Evolutionary conservation across 2,797 vertebrate genomes (phyloP).

Genomic region (Diceros bicornis): DNA sequence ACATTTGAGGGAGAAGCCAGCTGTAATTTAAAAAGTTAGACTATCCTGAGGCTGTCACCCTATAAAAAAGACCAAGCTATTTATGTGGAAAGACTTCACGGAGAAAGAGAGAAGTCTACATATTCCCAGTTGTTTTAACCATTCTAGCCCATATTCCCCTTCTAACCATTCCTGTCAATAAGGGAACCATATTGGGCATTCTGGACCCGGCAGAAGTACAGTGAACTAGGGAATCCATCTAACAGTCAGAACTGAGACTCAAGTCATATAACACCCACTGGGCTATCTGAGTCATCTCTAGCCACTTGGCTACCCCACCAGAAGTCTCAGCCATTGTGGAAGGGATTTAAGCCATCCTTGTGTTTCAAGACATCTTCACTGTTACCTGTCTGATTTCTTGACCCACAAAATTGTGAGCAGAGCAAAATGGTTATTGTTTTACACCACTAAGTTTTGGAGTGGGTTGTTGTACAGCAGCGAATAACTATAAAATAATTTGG

Average conservation of each 20-base stretch:
- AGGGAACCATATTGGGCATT: not conserved
- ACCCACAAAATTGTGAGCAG: not conserved
- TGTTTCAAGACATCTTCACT: not conserved
- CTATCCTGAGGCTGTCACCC: not conserved
- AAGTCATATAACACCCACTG: fast-evolving
- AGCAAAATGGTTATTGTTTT: not conserved
- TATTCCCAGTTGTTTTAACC: not conserved
- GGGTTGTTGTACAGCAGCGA: not conserved
- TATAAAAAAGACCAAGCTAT: not conserved
- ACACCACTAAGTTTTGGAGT: not conserved
- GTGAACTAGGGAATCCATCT: not conserved
- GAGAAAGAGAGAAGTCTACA: not conserved
- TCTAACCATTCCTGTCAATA: not conserved
- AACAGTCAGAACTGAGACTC: not conserved
- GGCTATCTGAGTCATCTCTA: not conserved
- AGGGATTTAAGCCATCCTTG: not conserved
- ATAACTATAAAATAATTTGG: not conserved
- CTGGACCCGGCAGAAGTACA: not conserved
- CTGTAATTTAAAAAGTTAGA: not conserved
- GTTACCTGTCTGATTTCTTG: not conserved
- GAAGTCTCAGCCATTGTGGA: not conserved
- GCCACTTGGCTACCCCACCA: not conserved
- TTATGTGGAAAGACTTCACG: not conserved
- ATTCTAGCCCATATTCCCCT: not conserved
- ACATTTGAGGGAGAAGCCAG: not conserved